Conservation (phyloP, 1,140 invertebrate species). For the Calephelis virginiensis region DNA sequence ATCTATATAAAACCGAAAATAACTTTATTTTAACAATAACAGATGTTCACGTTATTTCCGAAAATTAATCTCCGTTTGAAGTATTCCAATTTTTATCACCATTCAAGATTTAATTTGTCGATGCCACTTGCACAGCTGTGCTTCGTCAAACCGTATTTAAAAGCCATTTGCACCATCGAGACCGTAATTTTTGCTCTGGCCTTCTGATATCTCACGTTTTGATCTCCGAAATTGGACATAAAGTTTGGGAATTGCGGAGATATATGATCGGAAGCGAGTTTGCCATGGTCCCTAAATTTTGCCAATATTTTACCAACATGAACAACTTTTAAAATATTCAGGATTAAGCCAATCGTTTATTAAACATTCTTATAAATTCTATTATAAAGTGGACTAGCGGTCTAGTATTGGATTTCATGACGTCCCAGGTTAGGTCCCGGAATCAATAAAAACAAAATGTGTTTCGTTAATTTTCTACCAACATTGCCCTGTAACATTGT, state of each 20-base stretch:
- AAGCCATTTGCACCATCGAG: slow-evolving; percentile 29
- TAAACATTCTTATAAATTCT: too few relatives aligned
- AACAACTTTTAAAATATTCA: neutral
- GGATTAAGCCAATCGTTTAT: too few relatives aligned
- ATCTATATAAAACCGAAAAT: too few relatives aligned
- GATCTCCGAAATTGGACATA: slow-evolving; percentile 8
- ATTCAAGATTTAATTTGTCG: slow-evolving; percentile 22
- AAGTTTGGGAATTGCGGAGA: slow-evolving; percentile 10
- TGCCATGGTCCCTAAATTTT: slow-evolving; percentile 6
- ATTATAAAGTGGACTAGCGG: too few relatives aligned
- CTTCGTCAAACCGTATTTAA: slow-evolving; percentile 30
- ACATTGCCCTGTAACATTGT: too few relatives aligned
- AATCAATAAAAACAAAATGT: too few relatives aligned
- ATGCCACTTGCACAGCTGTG: slow-evolving; percentile 25
- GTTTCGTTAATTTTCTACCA: too few relatives aligned
- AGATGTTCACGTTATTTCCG: neutral
- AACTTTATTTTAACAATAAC: neutral
- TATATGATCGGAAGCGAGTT: slow-evolving; percentile 4
- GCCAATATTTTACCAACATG: neutral
- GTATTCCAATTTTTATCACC: slow-evolving; percentile 19
- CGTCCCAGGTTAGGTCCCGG: too few relatives aligned
- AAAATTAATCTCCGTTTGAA: slow-evolving; percentile 18
- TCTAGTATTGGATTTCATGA: too few relatives aligned
- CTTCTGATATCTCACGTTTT: slow-evolving; percentile 11
- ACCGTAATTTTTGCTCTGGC: slow-evolving; percentile 26